Percentiles rank a stretch among this genome's conserved stretches.
Evolutionary conservation across 1,140 invertebrate species (phyloP).

Genomic region (Achatina immaculata): DNA sequence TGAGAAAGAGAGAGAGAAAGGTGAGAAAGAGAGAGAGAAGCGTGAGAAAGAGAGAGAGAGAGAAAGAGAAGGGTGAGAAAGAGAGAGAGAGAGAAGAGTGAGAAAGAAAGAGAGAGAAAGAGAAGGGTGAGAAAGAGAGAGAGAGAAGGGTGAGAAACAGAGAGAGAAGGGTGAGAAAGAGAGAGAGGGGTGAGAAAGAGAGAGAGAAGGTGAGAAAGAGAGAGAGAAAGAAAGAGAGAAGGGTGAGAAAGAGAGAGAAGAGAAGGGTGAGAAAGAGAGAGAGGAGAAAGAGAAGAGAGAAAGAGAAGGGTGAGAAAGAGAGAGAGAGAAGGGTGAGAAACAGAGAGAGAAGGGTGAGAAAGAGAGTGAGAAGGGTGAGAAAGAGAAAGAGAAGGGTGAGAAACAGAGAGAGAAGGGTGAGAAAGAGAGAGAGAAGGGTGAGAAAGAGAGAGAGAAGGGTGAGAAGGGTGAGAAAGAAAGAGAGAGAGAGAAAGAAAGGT

Average conservation of each 20-base stretch:
- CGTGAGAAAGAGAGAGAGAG: neutral
- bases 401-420: no score
- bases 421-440: no score
- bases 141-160: neutral
- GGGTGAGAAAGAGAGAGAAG: neutral
- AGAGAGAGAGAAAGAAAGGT: neutral
- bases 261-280: neutral
- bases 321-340: no score
- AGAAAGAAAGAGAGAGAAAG: constrained; percentile 10
- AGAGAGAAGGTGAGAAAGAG: neutral
- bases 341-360: no score
- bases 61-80: neutral
- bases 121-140: neutral
- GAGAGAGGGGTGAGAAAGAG: neutral
- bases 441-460: neutral
- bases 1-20: neutral
- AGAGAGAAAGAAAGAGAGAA: neutral
- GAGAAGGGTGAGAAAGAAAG: neutral
- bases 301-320: no score
- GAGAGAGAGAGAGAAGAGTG: neutral
- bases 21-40: neutral
- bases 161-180: neutral
- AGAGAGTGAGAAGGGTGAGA: no score
- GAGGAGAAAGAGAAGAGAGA: no score
- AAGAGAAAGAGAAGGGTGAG: no score